Evolutionary conservation across 92 coral and sea anemone species (phyloP), one percentile per base, ranked within the genome.

Genomic region (Epizoanthus illoricatus): DNA sequence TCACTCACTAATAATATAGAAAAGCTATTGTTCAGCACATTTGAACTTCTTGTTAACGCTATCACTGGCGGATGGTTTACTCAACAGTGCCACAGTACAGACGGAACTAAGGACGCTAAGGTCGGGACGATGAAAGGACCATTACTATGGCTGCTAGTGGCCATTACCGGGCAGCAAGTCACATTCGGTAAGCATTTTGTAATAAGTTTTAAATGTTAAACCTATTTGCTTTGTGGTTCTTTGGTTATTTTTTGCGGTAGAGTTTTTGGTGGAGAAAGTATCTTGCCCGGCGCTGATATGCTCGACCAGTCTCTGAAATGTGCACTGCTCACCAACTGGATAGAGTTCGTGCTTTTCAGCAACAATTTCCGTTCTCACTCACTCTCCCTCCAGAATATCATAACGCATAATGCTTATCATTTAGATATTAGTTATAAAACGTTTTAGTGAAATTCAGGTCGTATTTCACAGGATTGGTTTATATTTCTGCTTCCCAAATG

Each of bases 101-200:
- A 23, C 7, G 20, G 21, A 40, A 68, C 52, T 7, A 41, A 40
- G n/a, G n/a, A 19, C 23, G 21, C 13, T 19, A 24, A 5, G 4
- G 49, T 7, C 42, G 47, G 43, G 33, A 64, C 61, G 82, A 23
- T 21, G 23, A 63, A 43, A 7, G 21, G 18, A 5, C 39, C 33
- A 43, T 41, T 78, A 19, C 21, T 63, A 9, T 78, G 72, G 71
- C 61, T 78, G 45, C 40, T 78, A 3, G 39, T 63, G 5, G 71
- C 61, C 59, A 63, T 78, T 7, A 7, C 71, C 1, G 16, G 18
- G 45, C 60, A 78, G 13, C 61, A 78, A 6, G 7, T 16, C 24
- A 41, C 45, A 43, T 47, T 62, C 7, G 82, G 82, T 78, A 45
- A 78, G 82, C 13, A 42, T 16, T 17, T 36, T 19, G 47, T n/a